phyloP scores from a whole-genome alignment of 2,113 vertebrate genomes.

The Semicossyphus pulcher region DNA sequence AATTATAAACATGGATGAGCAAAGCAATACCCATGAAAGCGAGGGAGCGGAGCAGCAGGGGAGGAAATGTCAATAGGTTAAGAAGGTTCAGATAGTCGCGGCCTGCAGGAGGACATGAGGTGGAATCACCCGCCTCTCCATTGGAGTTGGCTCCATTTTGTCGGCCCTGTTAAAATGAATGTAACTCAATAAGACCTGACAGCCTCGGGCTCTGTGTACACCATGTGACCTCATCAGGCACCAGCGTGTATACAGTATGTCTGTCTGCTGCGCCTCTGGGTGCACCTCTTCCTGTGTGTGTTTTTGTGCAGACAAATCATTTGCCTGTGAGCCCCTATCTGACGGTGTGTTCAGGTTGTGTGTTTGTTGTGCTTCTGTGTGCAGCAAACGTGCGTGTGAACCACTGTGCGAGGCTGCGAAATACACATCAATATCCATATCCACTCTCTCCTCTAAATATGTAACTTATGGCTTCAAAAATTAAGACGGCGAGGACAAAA shows the following conservation, averaged over 20 bases:
- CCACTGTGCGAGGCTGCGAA: not conserved
- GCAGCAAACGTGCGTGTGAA: not conserved
- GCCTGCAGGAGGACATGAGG: conserved; percentile 20
- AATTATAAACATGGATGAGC: not conserved
- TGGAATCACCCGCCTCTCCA: conserved; percentile 17
- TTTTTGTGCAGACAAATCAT: not conserved
- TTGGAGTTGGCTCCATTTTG: conserved; percentile 52
- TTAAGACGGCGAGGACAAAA: not conserved
- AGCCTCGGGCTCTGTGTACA: conserved; percentile 32
- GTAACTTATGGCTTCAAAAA: not conserved
- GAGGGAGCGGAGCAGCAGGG: not conserved
- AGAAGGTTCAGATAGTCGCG: conserved; percentile 43
- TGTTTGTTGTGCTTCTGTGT: not conserved
- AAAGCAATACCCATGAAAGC: too few relatives aligned
- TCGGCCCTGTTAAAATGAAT: conserved; percentile 54
- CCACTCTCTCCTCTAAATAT: not conserved
- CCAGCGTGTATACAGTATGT: conserved; percentile 1
- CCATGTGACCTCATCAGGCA: conserved; percentile 60
- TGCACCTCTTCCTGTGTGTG: not conserved
- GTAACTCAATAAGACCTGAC: conserved; percentile 62
- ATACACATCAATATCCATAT: too few relatives aligned
- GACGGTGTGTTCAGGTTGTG: not conserved
- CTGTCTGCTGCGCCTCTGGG: not conserved
- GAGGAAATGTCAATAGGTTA: conserved; percentile 63
- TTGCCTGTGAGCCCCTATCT: not conserved